Conservation (phyloP, 2,113 vertebrate genomes). For the Pipa parva region DNA sequence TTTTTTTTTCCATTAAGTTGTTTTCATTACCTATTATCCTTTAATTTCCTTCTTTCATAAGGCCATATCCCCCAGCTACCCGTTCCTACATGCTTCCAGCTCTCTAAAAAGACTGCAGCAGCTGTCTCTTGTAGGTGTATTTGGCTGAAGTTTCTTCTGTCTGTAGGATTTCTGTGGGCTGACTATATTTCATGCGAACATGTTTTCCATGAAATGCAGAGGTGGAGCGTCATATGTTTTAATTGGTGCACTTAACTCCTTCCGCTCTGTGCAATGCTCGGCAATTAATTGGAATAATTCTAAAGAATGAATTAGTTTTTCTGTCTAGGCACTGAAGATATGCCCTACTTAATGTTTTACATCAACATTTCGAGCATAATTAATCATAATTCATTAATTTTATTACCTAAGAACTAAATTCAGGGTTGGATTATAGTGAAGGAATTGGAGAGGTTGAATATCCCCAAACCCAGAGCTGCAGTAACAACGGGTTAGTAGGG, state of each 20-base stretch:
- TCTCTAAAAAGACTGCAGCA: slow-evolving; percentile 34
- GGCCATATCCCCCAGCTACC: slow-evolving; percentile 37
- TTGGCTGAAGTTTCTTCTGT: slow-evolving; percentile 36
- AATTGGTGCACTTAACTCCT: slow-evolving; percentile 33
- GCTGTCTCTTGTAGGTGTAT: slow-evolving; percentile 39
- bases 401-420: no score
- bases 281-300: no score
- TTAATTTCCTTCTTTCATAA: slow-evolving; percentile 26
- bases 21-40: neutral
- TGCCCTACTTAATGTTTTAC: no score
- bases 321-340: no score
- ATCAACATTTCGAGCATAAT: no score
- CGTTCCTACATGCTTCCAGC: slow-evolving; percentile 29
- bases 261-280: slow-evolving; percentile 6
- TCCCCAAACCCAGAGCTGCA: no score
- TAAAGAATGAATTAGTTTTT: no score
- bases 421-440: no score
- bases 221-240: slow-evolving; percentile 41
- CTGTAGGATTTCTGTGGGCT: slow-evolving; percentile 42
- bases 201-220: slow-evolving; percentile 43
- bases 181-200: slow-evolving; percentile 41
- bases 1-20: slow-evolving; percentile 5
- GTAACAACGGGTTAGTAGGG: no score
- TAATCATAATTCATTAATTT: no score
- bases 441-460: no score